A percentile compares a stretch with the other conserved stretches of the same genome.
Evolutionary conservation across 2,888 invertebrate genomes (phyloP).

Genomic region (Hydrotaea cyrtoneurina): DNA sequence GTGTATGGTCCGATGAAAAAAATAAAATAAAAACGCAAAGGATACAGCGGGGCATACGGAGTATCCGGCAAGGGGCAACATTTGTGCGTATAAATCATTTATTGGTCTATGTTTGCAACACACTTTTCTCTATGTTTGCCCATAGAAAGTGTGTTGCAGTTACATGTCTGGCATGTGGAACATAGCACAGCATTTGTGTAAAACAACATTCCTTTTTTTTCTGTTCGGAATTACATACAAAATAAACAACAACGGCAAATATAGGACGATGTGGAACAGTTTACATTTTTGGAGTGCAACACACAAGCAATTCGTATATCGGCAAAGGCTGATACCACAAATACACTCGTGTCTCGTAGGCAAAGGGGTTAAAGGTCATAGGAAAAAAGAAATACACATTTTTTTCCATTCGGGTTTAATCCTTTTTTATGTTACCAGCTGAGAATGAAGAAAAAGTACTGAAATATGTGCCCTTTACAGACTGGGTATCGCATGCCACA

Average conservation of each 20-base stretch:
- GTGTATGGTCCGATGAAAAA: no score
- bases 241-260: not conserved
- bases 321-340: not conserved
- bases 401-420: conserved; percentile 13
- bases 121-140: conserved; percentile 31
- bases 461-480: not conserved
- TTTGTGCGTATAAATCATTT: conserved; percentile 62
- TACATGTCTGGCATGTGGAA: not conserved
- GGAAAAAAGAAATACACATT: conserved; percentile 5
- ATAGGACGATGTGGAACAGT: not conserved
- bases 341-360: not conserved
- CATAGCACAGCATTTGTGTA: conserved; percentile 21
- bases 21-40: no score
- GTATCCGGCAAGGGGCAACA: not conserved
- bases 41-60: no score
- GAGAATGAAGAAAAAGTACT: not conserved
- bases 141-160: conserved; percentile 1
- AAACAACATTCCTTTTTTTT: conserved; percentile 50
- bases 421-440: conserved; percentile 1
- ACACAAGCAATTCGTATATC: not conserved
- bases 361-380: not conserved
- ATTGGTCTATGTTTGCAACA: conserved; percentile 60
- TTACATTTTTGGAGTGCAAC: not conserved
- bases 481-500: conserved; percentile 14
- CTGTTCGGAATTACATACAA: conserved; percentile 23